A percentile compares a stretch with the other conserved stretches of the same genome.
These are phyloP conservation scores for Takifugu ocellatus DNA, from an alignment of 2,797 vertebrate species.

Conservation along the genomic window DNA sequence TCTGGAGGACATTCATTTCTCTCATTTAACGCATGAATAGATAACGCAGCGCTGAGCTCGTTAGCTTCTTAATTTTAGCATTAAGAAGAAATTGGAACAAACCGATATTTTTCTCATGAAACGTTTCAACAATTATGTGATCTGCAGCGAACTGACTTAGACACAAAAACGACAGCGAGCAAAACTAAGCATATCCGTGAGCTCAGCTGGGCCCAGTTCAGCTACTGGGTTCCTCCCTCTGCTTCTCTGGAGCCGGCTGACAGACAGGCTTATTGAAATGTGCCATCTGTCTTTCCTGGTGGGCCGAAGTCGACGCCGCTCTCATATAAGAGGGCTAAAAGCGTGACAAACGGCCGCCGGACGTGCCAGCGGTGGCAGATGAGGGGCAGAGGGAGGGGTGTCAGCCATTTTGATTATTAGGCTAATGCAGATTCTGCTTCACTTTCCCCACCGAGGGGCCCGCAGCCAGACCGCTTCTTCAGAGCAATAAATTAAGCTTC, in stretches of 20 bases:
- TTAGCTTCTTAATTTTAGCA: too few species aligned
- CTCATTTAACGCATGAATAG: too few species aligned
- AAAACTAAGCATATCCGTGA: too few species aligned
- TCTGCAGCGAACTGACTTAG: too few species aligned
- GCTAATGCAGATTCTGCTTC: conserved; percentile 56
- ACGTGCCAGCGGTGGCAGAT: conserved; percentile 16
- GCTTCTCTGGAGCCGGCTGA: conserved; percentile 3
- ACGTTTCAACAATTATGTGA: too few species aligned
- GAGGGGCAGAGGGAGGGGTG: conserved; percentile 29
- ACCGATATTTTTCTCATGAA: too few species aligned
- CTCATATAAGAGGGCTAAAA: conserved; percentile 38
- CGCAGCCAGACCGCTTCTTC: conserved; percentile 50
- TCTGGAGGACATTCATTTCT: too few species aligned
- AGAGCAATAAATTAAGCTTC: conserved; percentile 52
- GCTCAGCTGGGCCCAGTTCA: neutral
- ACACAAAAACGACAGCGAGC: too few species aligned
- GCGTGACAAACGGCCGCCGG: conserved; percentile 49
- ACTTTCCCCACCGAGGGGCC: conserved; percentile 33
- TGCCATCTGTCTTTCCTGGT: conserved; percentile 48
- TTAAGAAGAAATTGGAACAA: too few species aligned
- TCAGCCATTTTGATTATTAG: conserved; percentile 57
- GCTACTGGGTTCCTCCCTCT: conserved; percentile 3
- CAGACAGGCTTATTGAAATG: conserved; percentile 35
- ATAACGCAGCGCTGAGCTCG: too few species aligned
- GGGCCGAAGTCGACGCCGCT: conserved; percentile 42